phyloP scores from a whole-genome alignment of 2,888 invertebrate genomes.

The Acanthosepion lycidas region DNA sequence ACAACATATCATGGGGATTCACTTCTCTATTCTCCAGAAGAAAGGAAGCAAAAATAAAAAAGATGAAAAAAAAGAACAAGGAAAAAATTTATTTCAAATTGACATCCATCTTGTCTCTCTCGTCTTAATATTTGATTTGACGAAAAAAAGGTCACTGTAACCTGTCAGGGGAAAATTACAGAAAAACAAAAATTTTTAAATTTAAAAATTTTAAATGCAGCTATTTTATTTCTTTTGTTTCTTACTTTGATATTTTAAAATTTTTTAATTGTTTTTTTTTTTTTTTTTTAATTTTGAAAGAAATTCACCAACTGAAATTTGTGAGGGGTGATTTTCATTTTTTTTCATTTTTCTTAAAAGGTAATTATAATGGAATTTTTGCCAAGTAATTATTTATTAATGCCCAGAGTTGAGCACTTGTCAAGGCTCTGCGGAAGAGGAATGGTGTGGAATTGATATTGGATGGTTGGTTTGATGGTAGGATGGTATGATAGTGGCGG shows the following conservation, averaged over 20 bases:
- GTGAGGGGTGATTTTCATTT: background rate
- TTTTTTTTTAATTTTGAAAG: background rate
- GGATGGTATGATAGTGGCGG: background rate
- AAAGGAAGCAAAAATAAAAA: background rate
- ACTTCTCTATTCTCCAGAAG: no score
- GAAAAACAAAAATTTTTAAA: background rate
- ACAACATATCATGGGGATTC: no score
- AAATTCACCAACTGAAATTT: slow-evolving; percentile 33
- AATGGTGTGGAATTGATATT: slow-evolving; percentile 33
- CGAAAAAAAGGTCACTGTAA: slow-evolving; percentile 22
- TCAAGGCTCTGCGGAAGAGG: slow-evolving; percentile 14
- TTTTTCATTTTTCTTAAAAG: background rate
- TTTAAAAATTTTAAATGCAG: background rate
- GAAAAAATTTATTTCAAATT: background rate
- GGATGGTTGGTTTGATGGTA: background rate
- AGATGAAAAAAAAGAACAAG: background rate
- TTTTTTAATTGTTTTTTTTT: background rate
- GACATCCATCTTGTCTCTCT: slow-evolving; percentile 6
- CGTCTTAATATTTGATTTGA: slow-evolving; percentile 11
- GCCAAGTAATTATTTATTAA: slow-evolving; percentile 12
- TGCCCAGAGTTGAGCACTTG: background rate
- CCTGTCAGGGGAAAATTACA: background rate
- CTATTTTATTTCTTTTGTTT: background rate
- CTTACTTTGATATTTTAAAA: background rate
- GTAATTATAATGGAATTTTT: slow-evolving; percentile 23